A percentile compares a stretch with the other conserved stretches of the same genome.
These are phyloP conservation scores for Urophycis tenuis DNA, from an alignment of 2,797 vertebrate genomes.

Conservation along the genomic window DNA sequence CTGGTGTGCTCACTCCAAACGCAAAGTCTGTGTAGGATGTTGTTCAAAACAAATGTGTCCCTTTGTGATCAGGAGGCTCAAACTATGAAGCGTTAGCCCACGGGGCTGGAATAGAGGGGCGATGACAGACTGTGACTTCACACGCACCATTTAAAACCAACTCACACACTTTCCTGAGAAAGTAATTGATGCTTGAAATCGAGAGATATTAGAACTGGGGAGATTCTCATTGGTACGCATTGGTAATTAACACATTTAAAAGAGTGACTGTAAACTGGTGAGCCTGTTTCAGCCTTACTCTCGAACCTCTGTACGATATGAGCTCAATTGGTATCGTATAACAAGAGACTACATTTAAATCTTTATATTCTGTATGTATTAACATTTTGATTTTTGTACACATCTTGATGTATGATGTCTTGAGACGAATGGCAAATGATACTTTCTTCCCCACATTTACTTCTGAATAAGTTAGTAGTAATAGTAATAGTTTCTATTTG, in stretches of 20 bases:
- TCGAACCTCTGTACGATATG: neutral
- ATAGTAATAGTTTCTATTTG: conserved; percentile 1
- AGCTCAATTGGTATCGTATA: neutral
- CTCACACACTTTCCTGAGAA: conserved; percentile 53
- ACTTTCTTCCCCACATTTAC: too few species aligned
- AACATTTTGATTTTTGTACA: neutral
- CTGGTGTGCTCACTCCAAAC: conserved; percentile 19
- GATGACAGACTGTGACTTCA: conserved; percentile 17
- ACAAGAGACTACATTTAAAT: neutral
- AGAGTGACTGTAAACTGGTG: neutral
- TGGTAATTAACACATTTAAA: conserved; percentile 6
- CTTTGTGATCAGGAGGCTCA: conserved; percentile 17
- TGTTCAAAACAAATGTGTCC: conserved; percentile 24
- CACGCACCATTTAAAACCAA: conserved; percentile 29
- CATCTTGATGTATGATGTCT: neutral
- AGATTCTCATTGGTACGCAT: conserved; percentile 10
- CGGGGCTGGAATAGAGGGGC: conserved; percentile 16
- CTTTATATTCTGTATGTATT: neutral
- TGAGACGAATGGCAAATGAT: neutral
- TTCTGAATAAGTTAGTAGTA: too few species aligned
- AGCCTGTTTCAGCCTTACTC: neutral
- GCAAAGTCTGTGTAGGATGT: conserved; percentile 20
- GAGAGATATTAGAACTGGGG: conserved; percentile 9
- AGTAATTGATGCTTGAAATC: conserved; percentile 24
- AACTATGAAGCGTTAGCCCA: conserved; percentile 25